Evolutionary conservation across 2,888 invertebrate species (phyloP), one percentile per base, ranked within the genome.

Genomic region (Amblyteles armatorius): DNA sequence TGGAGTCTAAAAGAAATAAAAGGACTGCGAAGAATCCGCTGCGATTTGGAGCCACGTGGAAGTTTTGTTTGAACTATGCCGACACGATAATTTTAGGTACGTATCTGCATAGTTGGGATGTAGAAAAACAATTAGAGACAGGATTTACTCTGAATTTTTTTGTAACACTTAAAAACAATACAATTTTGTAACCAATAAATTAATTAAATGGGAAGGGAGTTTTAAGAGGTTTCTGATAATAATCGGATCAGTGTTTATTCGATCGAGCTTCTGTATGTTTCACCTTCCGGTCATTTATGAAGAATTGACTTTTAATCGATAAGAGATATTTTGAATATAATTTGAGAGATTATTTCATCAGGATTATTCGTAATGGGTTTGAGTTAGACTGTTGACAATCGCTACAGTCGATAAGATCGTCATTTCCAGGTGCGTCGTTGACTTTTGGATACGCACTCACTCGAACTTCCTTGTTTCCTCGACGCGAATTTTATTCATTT

Each of bases 11-110:
- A 13, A 44, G 9, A 44, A 44, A 36, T 7, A 36, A 36, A 36
- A 36, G 9, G 2, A 36, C 36, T 36, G 36, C 36, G 9, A 4
- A 36, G 36, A 36, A 9, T 36, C 36, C 9, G 36, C 7, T 9
- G 2, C 33, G n/a, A 48, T 2, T 22, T 48, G 29, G 6, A 40
- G 29, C 19, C 77, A 48, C 76, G 63, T 69, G 29, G 52, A 44
- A 68, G 26, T 19, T 63, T 11, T 22, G 63, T 60, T 13, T 13
- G 3, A 76, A 52, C 52, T 60, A 76, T 63, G 55, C 63, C 48
- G 83, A 60, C 68, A 50, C 79, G 52, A 74, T 69, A 60, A 63
- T 22, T 79, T 55, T 60, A 74, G 83, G 83, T 83, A 83, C 16
- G 83, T 79, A 52, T 57, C n/a, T 19, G n/a, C 44, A 48, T 44